A percentile compares a stretch with the other conserved stretches of the same genome.
Evolutionary conservation across 2,888 invertebrate species (phyloP).

Genomic region (Ennomos fuscantarius): DNA sequence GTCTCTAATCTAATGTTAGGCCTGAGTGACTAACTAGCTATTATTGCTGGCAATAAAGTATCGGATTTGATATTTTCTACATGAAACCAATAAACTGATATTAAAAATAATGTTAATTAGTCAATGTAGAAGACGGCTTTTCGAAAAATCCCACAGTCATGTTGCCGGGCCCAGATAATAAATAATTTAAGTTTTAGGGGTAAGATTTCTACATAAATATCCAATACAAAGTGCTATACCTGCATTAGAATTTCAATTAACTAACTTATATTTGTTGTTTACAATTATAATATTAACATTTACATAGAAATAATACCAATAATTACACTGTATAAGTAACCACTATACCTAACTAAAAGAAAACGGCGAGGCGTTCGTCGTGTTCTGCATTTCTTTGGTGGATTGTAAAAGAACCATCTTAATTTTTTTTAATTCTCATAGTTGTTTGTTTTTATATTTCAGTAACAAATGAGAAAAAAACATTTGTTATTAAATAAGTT

Average conservation of each 20-base stretch:
- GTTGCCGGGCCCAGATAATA: not conserved
- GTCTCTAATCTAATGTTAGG: slow-evolving; percentile 6
- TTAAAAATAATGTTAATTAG: too few relatives aligned
- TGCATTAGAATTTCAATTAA: not conserved
- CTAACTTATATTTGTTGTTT: not conserved
- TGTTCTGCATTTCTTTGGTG: slow-evolving; percentile 24
- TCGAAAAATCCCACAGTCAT: not conserved
- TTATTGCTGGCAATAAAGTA: slow-evolving; percentile 9
- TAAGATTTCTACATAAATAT: slow-evolving; percentile 2
- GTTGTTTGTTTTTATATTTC: too few relatives aligned
- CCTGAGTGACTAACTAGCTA: slow-evolving; percentile 10
- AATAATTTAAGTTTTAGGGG: not conserved
- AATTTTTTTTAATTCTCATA: too few relatives aligned
- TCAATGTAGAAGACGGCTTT: not conserved
- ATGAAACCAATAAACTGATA: not conserved
- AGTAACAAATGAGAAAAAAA: not conserved
- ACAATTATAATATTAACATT: not conserved
- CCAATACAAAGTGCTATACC: not conserved
- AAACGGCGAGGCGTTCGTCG: slow-evolving; percentile 8
- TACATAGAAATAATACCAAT: slow-evolving; percentile 5
- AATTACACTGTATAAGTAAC: slow-evolving; percentile 12
- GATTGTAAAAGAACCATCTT: not conserved
- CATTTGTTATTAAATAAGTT: not conserved
- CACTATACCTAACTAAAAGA: slow-evolving; percentile 2
- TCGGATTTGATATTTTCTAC: not conserved